Conservation (phyloP, 2,113 vertebrate species). For the Phodopus roborovskii region DNA sequence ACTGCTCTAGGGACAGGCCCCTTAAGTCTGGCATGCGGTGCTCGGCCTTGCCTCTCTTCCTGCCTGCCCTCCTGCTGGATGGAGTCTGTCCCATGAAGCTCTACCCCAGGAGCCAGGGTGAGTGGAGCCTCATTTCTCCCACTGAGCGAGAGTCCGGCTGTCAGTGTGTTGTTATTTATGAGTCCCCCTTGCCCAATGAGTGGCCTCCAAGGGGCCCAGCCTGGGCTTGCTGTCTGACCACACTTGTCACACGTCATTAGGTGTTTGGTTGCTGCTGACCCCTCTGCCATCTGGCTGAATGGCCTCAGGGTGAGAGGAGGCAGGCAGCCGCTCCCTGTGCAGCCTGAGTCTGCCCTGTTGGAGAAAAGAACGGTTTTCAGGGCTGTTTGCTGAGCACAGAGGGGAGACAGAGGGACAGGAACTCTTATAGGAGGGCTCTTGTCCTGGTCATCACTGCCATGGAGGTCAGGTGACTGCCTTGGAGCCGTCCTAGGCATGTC, state of each 20-base stretch:
- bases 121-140: background rate
- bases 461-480: background rate
- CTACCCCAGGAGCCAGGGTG: constrained; percentile 9
- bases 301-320: constrained; percentile 42
- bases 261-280: background rate
- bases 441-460: background rate
- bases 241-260: constrained; percentile 74
- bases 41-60: background rate
- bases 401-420: background rate
- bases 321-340: background rate
- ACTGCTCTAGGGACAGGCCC: background rate
- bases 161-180: constrained; percentile 81
- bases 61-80: constrained; percentile 53
- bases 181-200: constrained; percentile 79
- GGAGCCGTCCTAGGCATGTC: background rate
- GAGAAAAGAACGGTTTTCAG: background rate
- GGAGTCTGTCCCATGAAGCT: constrained; percentile 55
- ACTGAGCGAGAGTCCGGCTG: constrained; percentile 60
- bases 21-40: background rate
- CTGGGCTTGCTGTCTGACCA: constrained; percentile 74
- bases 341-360: background rate
- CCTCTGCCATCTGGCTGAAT: constrained; percentile 31
- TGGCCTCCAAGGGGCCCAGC: constrained; percentile 75
- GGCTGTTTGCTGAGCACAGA: background rate
- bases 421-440: background rate